Percentiles rank a stretch among this genome's conserved stretches.
phyloP scores from a whole-genome alignment of 2,888 invertebrate genomes.

The Allacma fusca region DNA sequence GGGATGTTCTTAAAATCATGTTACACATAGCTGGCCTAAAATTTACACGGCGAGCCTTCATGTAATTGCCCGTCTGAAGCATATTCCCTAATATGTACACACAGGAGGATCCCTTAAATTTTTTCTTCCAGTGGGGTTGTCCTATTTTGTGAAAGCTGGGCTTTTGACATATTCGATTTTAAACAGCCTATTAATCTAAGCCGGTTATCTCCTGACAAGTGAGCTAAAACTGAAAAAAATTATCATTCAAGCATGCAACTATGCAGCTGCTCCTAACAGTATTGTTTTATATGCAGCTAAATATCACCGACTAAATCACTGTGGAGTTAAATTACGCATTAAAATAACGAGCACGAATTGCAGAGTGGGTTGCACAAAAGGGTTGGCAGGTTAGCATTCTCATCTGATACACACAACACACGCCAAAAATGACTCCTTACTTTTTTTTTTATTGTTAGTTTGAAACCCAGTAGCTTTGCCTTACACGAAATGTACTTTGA shows the following conservation, averaged over 20 bases:
- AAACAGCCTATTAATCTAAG: background rate
- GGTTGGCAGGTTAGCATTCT: too few relatives aligned
- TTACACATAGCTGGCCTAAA: background rate
- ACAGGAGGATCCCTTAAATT: background rate
- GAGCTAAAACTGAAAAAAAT: too few relatives aligned
- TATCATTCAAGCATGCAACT: background rate
- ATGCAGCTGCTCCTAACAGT: background rate
- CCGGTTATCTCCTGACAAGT: conserved; percentile 10
- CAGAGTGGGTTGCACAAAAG: conserved; percentile 13
- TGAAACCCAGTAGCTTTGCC: too few relatives aligned
- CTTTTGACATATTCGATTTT: conserved; percentile 11
- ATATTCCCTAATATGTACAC: conserved; percentile 6
- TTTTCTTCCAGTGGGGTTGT: background rate
- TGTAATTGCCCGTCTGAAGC: background rate
- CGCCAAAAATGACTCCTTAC: too few relatives aligned
- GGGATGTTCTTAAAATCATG: background rate
- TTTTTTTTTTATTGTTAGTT: too few relatives aligned
- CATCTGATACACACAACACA: too few relatives aligned
- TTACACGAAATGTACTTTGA: too few relatives aligned
- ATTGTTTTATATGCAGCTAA: background rate
- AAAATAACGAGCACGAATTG: conserved; percentile 6
- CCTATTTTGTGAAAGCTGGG: background rate
- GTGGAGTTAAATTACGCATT: conserved; percentile 13
- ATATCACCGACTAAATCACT: background rate
- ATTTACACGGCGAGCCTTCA: background rate